phyloP scores from a whole-genome alignment of 2,888 invertebrate species.

The Euplagia quadripunctaria region DNA sequence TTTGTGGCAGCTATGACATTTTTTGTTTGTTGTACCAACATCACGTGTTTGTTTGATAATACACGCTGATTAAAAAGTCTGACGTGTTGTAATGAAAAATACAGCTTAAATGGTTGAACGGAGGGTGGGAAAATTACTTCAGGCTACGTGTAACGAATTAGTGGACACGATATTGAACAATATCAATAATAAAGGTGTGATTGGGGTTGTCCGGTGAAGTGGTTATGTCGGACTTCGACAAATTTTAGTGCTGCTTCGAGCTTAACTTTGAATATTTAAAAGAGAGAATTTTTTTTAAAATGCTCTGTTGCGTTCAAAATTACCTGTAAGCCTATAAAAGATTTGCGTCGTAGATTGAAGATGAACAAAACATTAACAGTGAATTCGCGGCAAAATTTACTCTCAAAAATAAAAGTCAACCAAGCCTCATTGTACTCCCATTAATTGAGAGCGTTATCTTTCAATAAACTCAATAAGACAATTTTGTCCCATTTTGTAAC shows the following conservation, averaged over 20 bases:
- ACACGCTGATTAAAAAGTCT: background rate
- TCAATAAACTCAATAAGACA: background rate
- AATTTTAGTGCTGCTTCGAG: too few species aligned
- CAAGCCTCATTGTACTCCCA: too few species aligned
- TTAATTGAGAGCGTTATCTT: background rate
- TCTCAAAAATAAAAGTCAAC: background rate
- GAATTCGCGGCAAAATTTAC: background rate
- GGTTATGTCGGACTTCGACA: too few species aligned
- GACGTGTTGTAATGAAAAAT: background rate
- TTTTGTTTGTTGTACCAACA: background rate
- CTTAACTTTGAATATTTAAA: too few species aligned
- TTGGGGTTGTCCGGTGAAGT: background rate
- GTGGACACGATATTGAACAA: background rate
- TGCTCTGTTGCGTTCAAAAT: too few species aligned
- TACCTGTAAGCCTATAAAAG: too few species aligned
- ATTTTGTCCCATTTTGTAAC: background rate
- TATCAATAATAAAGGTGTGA: background rate
- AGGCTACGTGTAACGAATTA: background rate
- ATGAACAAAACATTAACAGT: background rate
- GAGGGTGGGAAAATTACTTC: background rate
- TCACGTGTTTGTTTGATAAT: conserved; percentile 7
- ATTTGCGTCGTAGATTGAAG: too few species aligned
- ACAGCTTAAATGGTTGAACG: background rate
- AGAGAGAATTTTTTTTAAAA: too few species aligned
- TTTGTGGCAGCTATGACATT: background rate